phyloP scores from a whole-genome alignment of 1,140 invertebrate species.

The Venustaconcha ellipsiformis region DNA sequence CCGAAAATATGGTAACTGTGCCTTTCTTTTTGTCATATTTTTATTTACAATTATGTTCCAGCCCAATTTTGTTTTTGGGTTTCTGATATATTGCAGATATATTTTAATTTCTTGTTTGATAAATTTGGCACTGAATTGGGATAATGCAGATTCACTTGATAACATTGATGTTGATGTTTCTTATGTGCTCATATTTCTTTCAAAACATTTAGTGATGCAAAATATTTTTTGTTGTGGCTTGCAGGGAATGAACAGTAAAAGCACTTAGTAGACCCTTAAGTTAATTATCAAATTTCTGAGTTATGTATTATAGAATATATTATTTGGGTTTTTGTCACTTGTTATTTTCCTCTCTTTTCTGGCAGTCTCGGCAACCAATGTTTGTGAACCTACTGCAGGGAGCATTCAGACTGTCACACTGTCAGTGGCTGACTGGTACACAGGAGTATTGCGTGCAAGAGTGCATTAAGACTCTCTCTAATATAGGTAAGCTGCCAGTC shows the following conservation, averaged over 20 bases:
- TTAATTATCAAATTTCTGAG: not conserved
- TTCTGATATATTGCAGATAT: too few species aligned
- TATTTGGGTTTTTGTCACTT: not conserved
- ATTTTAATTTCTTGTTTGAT: too few species aligned
- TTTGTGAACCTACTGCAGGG: conserved; percentile 94
- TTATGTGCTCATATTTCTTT: too few species aligned
- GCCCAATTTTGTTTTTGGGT: too few species aligned
- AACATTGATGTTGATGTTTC: too few species aligned
- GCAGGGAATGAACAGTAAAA: not conserved
- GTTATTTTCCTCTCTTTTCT: conserved; percentile 14
- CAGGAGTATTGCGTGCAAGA: conserved; percentile 95
- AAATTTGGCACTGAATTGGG: too few species aligned
- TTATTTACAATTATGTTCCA: too few species aligned
- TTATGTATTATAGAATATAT: not conserved
- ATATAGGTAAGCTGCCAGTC: conserved; percentile 80
- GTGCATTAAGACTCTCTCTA: conserved; percentile 92
- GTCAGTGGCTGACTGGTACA: conserved; percentile 85
- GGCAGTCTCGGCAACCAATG: conserved; percentile 91
- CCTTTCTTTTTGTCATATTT: too few species aligned
- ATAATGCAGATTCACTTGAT: too few species aligned
- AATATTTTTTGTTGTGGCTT: conserved; percentile 17
- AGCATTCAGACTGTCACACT: conserved; percentile 91
- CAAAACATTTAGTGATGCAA: too few species aligned
- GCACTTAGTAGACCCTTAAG: not conserved
- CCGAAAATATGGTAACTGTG: too few species aligned